phyloP scores from a whole-genome alignment of 2,888 invertebrate genomes.

The Ischnus inquisitorius region DNA sequence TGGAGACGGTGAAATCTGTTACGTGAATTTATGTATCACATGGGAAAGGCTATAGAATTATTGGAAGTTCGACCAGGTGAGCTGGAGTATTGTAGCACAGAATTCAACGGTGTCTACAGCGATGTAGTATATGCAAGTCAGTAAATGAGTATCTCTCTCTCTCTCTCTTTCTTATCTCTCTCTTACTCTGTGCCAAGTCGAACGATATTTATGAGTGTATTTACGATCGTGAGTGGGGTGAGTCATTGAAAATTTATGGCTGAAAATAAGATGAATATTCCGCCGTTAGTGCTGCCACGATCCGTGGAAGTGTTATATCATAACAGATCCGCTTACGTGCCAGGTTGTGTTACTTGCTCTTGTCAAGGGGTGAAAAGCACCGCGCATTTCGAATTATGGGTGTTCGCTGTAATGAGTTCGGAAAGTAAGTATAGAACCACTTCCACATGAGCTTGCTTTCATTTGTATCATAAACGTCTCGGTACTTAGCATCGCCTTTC shows the following conservation, averaged over 20 bases:
- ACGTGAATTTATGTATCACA: slow-evolving; percentile 68
- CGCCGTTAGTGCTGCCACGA: slow-evolving; percentile 43
- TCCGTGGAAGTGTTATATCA: slow-evolving; percentile 35
- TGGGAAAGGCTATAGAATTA: slow-evolving; percentile 40
- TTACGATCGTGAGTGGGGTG: slow-evolving; percentile 61
- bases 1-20: slow-evolving; percentile 54
- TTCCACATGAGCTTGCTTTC: slow-evolving; percentile 6
- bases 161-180: too few relatives aligned
- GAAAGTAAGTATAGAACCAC: slow-evolving; percentile 17
- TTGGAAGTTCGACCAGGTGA: slow-evolving; percentile 31
- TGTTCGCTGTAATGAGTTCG: slow-evolving; percentile 20
- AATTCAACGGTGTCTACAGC: slow-evolving; percentile 35
- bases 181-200: slow-evolving; percentile 33
- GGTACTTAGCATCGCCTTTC: slow-evolving; percentile 33
- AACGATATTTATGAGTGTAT: slow-evolving; percentile 68
- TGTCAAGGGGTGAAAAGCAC: slow-evolving; percentile 9
- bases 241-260: slow-evolving; percentile 67
- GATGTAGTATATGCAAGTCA: not conserved
- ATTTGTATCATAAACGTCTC: slow-evolving; percentile 59
- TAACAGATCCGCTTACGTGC: slow-evolving; percentile 45
- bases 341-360: slow-evolving; percentile 20
- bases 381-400: slow-evolving; percentile 21
- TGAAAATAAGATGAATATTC: slow-evolving; percentile 28
- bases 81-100: slow-evolving; percentile 14
- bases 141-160: slow-evolving; percentile 50